A percentile compares a stretch with the other conserved stretches of the same genome.
Evolutionary conservation across 2,113 vertebrate species (phyloP).

Genomic region (Manacus vitellinus): DNA sequence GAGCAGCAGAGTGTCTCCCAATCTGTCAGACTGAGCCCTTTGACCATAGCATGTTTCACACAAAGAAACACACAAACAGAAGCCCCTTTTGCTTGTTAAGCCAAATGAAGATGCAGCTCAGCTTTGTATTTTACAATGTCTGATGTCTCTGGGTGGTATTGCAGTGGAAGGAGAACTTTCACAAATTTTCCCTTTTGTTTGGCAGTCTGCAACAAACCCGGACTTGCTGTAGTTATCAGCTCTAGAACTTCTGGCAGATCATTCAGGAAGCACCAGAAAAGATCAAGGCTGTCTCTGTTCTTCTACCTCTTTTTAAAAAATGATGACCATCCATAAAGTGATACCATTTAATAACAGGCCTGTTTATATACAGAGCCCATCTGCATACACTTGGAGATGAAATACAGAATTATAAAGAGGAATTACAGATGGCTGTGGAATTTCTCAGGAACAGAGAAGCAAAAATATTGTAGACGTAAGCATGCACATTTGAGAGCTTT

Average conservation of each 20-base stretch:
- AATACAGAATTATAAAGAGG: neutral
- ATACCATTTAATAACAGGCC: conserved; percentile 25
- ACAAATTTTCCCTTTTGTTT: neutral
- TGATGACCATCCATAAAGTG: conserved; percentile 9
- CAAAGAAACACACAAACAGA: neutral
- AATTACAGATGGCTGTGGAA: conserved; percentile 31
- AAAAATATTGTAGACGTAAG: neutral
- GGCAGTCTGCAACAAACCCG: neutral
- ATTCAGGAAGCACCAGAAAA: conserved; percentile 25
- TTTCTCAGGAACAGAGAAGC: conserved; percentile 3
- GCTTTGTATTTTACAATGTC: neutral
- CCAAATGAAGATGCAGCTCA: conserved; percentile 13
- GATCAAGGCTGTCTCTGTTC: conserved; percentile 20
- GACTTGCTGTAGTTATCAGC: neutral
- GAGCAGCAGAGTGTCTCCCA: neutral
- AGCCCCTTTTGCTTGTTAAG: conserved; percentile 5
- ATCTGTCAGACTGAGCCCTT: neutral
- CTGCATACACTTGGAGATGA: conserved; percentile 23
- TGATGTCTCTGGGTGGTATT: neutral
- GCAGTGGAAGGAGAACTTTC: neutral
- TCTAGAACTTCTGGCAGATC: conserved; percentile 14
- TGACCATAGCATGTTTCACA: neutral
- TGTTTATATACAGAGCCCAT: conserved; percentile 39
- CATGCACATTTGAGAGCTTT: neutral
- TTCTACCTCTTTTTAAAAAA: neutral